phyloP scores from a whole-genome alignment of 2,888 invertebrate genomes.

The Globia sparganii region DNA sequence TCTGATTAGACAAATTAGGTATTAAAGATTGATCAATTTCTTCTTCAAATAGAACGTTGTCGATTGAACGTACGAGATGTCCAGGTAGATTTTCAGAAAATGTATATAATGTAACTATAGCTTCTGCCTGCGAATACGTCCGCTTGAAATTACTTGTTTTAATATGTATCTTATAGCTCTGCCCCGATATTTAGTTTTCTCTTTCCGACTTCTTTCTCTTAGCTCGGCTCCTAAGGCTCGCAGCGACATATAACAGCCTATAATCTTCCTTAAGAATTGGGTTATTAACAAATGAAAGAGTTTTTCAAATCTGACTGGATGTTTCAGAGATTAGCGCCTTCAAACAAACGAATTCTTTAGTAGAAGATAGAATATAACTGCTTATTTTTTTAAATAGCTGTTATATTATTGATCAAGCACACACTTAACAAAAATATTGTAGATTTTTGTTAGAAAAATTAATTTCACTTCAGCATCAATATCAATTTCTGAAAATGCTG shows the following conservation, averaged over 20 bases:
- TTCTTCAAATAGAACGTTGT: neutral
- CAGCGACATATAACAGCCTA: no score
- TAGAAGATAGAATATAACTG: neutral
- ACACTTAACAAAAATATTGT: neutral
- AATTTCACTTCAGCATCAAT: neutral
- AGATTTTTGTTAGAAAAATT: neutral
- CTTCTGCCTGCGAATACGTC: no score
- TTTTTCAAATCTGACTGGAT: no score
- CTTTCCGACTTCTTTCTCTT: no score
- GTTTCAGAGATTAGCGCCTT: no score
- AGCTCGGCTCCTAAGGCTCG: no score
- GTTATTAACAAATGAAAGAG: no score
- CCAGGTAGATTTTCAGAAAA: neutral
- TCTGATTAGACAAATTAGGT: neutral
- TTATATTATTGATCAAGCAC: neutral
- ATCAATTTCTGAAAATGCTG: conserved; percentile 3
- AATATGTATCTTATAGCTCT: no score
- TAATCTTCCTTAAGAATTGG: no score
- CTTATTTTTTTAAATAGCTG: neutral
- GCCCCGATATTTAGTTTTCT: no score
- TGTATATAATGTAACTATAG: neutral
- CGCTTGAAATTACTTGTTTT: no score
- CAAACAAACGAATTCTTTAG: no score
- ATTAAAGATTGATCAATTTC: neutral
- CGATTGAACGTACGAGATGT: neutral